A percentile compares a stretch with the other conserved stretches of the same genome.
Conservation (phyloP, 64 coral and sea anemone genomes). For the Dendronephthya gigantea region DNA sequence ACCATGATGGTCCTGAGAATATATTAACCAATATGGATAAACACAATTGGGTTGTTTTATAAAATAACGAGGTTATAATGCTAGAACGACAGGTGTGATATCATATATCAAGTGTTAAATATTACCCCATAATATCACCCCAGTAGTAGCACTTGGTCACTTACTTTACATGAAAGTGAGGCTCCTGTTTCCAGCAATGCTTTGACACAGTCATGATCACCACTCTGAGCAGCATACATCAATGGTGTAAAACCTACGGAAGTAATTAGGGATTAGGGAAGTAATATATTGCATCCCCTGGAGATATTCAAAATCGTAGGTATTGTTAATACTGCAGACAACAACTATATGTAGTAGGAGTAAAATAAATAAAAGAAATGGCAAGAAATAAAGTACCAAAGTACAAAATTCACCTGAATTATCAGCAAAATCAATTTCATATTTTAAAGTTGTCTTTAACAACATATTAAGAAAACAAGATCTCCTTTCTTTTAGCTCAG, state of each 20-base stretch:
- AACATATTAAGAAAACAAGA: constrained; percentile 50
- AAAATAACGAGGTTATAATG: no score
- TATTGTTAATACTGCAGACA: no score
- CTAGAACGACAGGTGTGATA: no score
- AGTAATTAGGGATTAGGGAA: no score
- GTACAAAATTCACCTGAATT: constrained; percentile 21
- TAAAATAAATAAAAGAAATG: not conserved
- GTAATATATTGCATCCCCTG: no score
- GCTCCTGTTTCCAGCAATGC: constrained; percentile 62
- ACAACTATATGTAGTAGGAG: no score
- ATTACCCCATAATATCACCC: no score
- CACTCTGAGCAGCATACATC: constrained; percentile 82
- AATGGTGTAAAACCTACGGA: constrained; percentile 67
- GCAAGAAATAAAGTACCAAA: not conserved
- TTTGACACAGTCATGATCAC: constrained; percentile 47
- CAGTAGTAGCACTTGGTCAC: no score
- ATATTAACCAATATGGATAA: no score
- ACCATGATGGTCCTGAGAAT: constrained; percentile 60
- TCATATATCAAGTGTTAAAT: no score
- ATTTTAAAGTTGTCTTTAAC: constrained; percentile 25
- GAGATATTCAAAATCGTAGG: no score
- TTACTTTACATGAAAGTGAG: constrained; percentile 33
- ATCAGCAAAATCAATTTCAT: constrained; percentile 48
- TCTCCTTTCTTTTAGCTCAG: not conserved
- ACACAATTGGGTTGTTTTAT: no score